These are phyloP conservation scores for Himalopsyche tibetana DNA, from an alignment of 2,888 invertebrate species.

Conservation along the genomic window DNA sequence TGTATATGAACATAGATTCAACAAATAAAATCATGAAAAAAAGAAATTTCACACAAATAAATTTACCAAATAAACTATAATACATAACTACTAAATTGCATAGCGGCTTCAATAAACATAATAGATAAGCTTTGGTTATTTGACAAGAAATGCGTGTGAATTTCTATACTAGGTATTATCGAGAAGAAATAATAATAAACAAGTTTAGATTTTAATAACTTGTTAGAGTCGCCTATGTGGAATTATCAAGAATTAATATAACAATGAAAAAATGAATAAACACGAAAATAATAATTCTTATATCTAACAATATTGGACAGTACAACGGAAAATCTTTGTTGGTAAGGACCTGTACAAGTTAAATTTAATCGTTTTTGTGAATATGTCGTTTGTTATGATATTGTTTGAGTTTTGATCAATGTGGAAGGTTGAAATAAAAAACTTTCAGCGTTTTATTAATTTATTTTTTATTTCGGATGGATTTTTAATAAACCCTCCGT, in stretches of 20 bases:
- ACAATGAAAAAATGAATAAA: constrained; percentile 11
- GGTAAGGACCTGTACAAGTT: constrained; percentile 46
- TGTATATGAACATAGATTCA: too few relatives aligned
- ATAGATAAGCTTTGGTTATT: neutral
- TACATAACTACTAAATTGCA: neutral
- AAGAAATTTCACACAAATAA: neutral
- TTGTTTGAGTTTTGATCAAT: neutral
- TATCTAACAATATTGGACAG: neutral
- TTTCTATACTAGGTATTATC: too few relatives aligned
- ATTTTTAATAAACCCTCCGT: neutral
- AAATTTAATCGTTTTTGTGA: constrained; percentile 4
- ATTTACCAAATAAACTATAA: neutral
- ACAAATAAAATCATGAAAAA: too few relatives aligned
- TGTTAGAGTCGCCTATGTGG: neutral
- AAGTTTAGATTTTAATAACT: too few relatives aligned
- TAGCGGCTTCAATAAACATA: neutral
- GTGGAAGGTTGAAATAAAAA: constrained; percentile 28
- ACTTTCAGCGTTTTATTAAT: neutral
- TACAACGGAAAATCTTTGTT: constrained; percentile 63
- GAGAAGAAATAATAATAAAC: too few relatives aligned
- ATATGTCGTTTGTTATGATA: neutral
- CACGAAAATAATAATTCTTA: neutral
- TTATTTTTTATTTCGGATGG: neutral
- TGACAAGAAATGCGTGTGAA: neutral
- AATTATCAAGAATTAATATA: constrained; percentile 2